phyloP scores from a whole-genome alignment of 2,113 vertebrate species.

The Spea bombifrons region DNA sequence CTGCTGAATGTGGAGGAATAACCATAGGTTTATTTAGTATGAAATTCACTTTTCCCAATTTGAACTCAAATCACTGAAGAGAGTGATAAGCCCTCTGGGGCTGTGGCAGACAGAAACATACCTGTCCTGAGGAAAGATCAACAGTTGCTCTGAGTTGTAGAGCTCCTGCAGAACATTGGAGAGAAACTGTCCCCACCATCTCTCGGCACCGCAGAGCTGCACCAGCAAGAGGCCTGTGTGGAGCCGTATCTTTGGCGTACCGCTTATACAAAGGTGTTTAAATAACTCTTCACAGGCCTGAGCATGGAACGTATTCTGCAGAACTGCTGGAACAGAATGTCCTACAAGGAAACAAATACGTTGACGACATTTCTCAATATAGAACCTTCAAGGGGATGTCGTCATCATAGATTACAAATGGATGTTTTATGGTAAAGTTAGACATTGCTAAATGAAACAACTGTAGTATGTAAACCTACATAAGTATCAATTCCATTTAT shows the following conservation, averaged over 20 bases:
- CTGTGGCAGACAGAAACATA: slow-evolving; percentile 52
- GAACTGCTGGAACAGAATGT: slow-evolving; percentile 89
- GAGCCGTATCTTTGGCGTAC: slow-evolving; percentile 92
- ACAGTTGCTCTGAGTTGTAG: slow-evolving; percentile 96
- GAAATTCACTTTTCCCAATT: too few relatives aligned
- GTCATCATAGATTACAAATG: too few relatives aligned
- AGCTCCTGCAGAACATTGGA: slow-evolving; percentile 97
- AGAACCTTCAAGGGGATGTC: too few relatives aligned
- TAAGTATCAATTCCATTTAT: too few relatives aligned
- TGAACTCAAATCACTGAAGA: too few relatives aligned
- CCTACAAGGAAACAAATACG: slow-evolving; percentile 62
- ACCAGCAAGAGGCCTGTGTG: slow-evolving; percentile 93
- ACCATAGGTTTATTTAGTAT: too few relatives aligned
- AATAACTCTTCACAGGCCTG: slow-evolving; percentile 97
- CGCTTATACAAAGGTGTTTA: slow-evolving; percentile 96
- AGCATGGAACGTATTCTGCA: slow-evolving; percentile 92
- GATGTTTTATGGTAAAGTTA: too few relatives aligned
- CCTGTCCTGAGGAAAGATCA: slow-evolving; percentile 98
- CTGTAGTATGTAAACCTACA: too few relatives aligned
- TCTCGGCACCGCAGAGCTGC: slow-evolving; percentile 92
- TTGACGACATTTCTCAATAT: too few relatives aligned
- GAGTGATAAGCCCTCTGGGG: too few relatives aligned
- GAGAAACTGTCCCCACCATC: slow-evolving; percentile 98
- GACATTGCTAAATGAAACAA: too few relatives aligned
- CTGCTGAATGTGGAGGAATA: too few relatives aligned